Evolutionary conservation across 2,113 vertebrate genomes (phyloP), one percentile per base, ranked within the genome.

Genomic region (Caranx melampygus): DNA sequence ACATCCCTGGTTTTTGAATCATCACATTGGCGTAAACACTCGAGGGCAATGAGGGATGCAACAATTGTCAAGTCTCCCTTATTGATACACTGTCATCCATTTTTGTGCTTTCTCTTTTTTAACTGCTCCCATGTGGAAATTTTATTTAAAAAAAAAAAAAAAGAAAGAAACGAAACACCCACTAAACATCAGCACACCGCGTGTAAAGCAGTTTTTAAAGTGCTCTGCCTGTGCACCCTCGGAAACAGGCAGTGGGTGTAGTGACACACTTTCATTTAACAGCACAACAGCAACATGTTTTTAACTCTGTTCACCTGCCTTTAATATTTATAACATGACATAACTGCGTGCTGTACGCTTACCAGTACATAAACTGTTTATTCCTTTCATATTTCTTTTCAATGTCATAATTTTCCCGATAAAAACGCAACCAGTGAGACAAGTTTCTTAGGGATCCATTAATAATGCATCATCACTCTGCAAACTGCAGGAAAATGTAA

Each of bases 381-480:
- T 75, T 74, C 58, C 26, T 67, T 76, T 63, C 58, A 71, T 63
- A 78, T 79, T 60, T 72, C 26, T 61, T 55, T 31, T 67, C 47
- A 57, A 2, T 58, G 75, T 84, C 66, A 73, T 51, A 15, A 79
- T 81, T 55, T 68, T 5, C 3, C 31, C 10, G 26, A 31, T 54
- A 55, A 63, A 80, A 84, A 76, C 79, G 72, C 55, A 71, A 76
- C 33, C 61, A 7, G 42, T 35, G n/a, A 74, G 67, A 67, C 71
- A 49, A 2, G 57, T 81, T 86, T 85, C 74, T 58, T 5, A 9
- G 20, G 33, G 3, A 58, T 12, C 12, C 59, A 72, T 88, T 69
- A 86, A 87, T 83, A 88, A 86, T 89, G 64, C 55, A 90, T 77
- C 12, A 44, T 61, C 69, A 33, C 68, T 85, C 73, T 34, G 61